Evolutionary conservation across 1,140 invertebrate genomes (phyloP).

Genomic region (Caerostris extrusa): DNA sequence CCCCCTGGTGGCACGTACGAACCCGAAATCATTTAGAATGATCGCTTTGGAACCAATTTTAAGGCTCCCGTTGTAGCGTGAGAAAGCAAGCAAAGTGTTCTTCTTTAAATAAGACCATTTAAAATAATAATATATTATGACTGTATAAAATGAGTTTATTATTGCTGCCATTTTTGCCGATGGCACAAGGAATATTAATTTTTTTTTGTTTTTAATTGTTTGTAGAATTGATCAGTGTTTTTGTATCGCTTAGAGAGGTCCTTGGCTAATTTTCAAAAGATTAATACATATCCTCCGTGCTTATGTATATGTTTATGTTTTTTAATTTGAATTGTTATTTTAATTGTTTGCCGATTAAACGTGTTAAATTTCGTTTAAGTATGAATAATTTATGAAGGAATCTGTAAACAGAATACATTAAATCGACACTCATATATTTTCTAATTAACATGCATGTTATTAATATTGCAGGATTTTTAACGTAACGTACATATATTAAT

Average conservation of each 20-base stretch:
- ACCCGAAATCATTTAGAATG: background rate
- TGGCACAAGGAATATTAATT: background rate
- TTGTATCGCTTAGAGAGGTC: background rate
- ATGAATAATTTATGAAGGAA: no score
- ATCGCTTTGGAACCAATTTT: background rate
- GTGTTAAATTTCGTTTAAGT: no score
- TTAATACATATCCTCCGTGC: background rate
- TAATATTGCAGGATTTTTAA: no score
- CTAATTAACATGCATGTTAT: no score
- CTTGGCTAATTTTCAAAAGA: background rate
- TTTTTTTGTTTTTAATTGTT: background rate
- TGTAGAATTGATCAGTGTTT: background rate
- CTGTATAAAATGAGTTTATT: background rate
- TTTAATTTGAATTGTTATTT: no score
- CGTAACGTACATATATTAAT: no score
- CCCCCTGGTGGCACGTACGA: background rate
- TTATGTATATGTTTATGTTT: background rate
- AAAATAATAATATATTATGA: constrained; percentile 30
- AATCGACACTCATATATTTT: no score
- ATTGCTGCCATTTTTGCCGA: background rate
- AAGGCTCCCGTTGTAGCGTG: background rate
- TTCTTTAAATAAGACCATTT: constrained; percentile 14
- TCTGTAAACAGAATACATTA: no score
- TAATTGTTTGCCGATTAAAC: no score
- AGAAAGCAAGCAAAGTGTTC: background rate